Evolutionary conservation across 2,888 invertebrate species (phyloP), one percentile per base, ranked within the genome.

Genomic region (Tortrix viridana): DNA sequence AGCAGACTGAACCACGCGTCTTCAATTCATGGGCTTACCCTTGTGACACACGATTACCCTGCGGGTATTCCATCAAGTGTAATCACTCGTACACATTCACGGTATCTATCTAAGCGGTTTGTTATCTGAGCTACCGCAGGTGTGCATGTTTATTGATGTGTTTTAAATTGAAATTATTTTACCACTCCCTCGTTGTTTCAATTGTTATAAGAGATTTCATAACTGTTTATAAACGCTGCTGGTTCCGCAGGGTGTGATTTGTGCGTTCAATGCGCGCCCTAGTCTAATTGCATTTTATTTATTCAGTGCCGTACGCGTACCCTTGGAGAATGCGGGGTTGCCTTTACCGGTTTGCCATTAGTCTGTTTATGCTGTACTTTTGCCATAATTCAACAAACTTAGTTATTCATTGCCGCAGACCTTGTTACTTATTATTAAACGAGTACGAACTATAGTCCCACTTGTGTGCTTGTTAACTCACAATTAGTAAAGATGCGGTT

Each of bases 231-330:
- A 74, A 74, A 71, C 67, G 71, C 66, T 73, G 75, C 72, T 72
- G 71, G 71, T 74, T 73, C 67, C 66, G 68, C 63, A 61, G 74
- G 76, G 75, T 76, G 72, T 77, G 73, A 75, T 73, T 72, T 69
- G 72, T 73, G 73, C 67, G 71, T 70, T 68, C 38, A 52, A 41
- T 48, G 53, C 41, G 52, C 72, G 72, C 84, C 82, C 84, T 81
- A 76, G 75, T 81, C 80, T 86, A 88, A 89, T 90, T 88, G 85
- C 81, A 84, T 86, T 89, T 89, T 89, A 90, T 88, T 89, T 89
- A 90, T 89, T 89, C 88, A 90, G 77, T 77, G 77, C 81, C 79
- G 74, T 9, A 12, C 9, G 19, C 19, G 79, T 76, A 73, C 81
- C 79, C 78, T 78, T 74, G 67, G 76, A 79, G 75, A 75, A 77